Evolutionary conservation across 1,140 invertebrate genomes (phyloP).

Genomic region (Radopholus similis): DNA sequence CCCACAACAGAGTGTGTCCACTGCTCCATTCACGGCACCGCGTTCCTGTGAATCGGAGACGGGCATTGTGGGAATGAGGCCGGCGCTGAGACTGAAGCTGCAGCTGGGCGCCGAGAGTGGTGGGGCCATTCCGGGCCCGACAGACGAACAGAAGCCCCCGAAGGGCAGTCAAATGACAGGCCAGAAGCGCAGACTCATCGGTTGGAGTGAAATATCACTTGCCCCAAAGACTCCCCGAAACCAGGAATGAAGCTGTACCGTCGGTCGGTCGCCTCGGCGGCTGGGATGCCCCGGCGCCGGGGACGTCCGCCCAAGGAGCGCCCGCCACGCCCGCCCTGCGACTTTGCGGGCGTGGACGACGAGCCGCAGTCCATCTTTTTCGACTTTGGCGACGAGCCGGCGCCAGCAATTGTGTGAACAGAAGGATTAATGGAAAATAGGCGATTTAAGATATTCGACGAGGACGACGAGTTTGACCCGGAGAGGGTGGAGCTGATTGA

Average conservation of each 20-base stretch:
- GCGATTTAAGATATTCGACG: slow-evolving; percentile 34
- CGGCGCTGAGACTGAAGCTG: slow-evolving; percentile 12
- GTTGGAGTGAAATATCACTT: not conserved
- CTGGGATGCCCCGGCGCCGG: slow-evolving; percentile 12
- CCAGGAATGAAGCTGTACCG: slow-evolving; percentile 35
- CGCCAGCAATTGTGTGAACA: not conserved
- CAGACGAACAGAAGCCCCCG: too few species aligned
- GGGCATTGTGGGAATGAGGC: not conserved
- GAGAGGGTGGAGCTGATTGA: slow-evolving; percentile 14
- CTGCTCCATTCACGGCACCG: not conserved
- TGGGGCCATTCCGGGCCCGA: not conserved
- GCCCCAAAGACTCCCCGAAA: not conserved
- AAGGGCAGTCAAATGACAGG: not conserved
- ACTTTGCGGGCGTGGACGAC: slow-evolving; percentile 30
- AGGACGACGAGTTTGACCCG: slow-evolving; percentile 40
- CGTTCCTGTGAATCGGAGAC: slow-evolving; percentile 15
- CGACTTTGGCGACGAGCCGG: slow-evolving; percentile 24
- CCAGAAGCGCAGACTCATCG: slow-evolving; percentile 7
- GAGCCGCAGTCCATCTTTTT: slow-evolving; percentile 30
- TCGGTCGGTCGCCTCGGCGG: slow-evolving; percentile 27
- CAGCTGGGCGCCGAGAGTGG: slow-evolving; percentile 4
- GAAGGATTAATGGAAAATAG: not conserved
- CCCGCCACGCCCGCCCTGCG: slow-evolving; percentile 4
- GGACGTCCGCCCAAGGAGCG: slow-evolving; percentile 46
- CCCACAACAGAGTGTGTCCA: too few species aligned